These are phyloP conservation scores for Corvus cornix DNA, from an alignment of 2,113 vertebrate genomes.

Conservation along the genomic window DNA sequence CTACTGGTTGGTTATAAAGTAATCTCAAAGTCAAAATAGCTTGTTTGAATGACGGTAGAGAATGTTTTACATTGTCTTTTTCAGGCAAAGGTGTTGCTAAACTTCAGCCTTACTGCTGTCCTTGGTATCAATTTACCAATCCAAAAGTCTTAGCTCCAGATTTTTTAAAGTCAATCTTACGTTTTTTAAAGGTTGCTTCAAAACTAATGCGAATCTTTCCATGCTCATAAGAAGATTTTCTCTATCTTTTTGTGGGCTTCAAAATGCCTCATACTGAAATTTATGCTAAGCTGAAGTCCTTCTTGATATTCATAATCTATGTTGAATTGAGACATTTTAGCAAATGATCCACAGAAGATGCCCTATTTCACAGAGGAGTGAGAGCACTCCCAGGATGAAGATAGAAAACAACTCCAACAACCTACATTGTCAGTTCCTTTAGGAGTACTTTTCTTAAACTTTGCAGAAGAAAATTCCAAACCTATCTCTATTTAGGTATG, in stretches of 20 bases:
- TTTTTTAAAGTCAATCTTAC: neutral
- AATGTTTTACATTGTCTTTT: neutral
- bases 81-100: neutral
- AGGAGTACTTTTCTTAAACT: neutral
- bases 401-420: neutral
- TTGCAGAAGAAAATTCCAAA: neutral
- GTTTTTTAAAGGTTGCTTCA: neutral
- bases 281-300: neutral
- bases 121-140: fast-evolving
- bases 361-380: neutral
- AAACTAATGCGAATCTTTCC: neutral
- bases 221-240: neutral
- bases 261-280: neutral
- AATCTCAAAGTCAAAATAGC: neutral
- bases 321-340: neutral
- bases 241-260: neutral
- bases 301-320: neutral
- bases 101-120: neutral
- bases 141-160: neutral
- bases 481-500: neutral
- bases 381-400: neutral
- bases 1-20: neutral
- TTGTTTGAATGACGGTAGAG: neutral
- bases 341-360: neutral
- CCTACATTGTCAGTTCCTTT: neutral